phyloP scores from a whole-genome alignment of 2,888 invertebrate genomes.

The Thysanoteuthis rhombus region DNA sequence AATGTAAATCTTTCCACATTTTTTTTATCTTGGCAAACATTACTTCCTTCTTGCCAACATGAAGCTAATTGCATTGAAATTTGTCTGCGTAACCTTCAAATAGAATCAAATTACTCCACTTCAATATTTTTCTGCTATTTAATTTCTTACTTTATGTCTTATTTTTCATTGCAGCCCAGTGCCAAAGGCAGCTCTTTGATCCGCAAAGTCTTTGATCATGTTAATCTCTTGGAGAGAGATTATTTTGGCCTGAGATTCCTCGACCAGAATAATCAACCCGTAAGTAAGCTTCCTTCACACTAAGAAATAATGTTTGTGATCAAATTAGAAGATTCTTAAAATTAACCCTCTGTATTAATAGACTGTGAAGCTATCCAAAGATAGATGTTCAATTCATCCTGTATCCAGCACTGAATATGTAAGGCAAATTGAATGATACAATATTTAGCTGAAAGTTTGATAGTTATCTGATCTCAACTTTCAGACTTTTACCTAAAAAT shows the following conservation, averaged over 20 bases:
- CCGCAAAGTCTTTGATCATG: constrained; percentile 90
- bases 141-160: neutral
- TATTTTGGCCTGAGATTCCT: constrained; percentile 96
- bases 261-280: constrained; percentile 71
- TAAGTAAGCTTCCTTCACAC: constrained; percentile 44
- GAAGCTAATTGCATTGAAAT: neutral
- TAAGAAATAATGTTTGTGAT: neutral
- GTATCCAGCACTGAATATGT: neutral
- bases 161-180: constrained; percentile 77
- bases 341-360: neutral
- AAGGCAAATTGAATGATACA: neutral
- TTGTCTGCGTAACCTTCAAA: neutral
- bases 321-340: neutral
- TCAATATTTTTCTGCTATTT: neutral
- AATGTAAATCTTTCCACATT: too few relatives aligned
- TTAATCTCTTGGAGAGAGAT: constrained; percentile 94
- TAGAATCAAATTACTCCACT: neutral
- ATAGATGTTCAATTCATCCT: neutral
- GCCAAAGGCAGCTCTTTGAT: constrained; percentile 88
- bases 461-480: neutral
- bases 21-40: neutral
- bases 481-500: too few relatives aligned
- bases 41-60: neutral
- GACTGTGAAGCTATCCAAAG: neutral
- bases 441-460: neutral